Evolutionary conservation across 2,113 vertebrate species (phyloP).

Genomic region (Thryonomys swinderianus): DNA sequence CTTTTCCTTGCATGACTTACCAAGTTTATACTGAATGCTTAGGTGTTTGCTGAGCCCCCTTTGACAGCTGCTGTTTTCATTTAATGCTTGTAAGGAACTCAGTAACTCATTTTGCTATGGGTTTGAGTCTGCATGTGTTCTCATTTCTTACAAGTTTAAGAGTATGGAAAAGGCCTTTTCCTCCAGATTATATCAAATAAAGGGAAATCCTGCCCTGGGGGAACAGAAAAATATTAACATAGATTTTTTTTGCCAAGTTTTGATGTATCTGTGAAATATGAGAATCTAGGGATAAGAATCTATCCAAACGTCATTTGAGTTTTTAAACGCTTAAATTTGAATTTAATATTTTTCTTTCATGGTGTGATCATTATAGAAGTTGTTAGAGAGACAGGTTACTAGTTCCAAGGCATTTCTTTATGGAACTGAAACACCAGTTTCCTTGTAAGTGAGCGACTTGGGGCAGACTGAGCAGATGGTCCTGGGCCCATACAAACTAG

Average conservation of each 20-base stretch:
- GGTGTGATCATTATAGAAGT: not conserved
- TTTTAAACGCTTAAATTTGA: slow-evolving; percentile 15
- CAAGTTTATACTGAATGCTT: slow-evolving; percentile 30
- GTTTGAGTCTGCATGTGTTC: slow-evolving; percentile 3
- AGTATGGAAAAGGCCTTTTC: not conserved
- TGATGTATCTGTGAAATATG: not conserved
- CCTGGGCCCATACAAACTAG: not conserved
- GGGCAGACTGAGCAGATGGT: not conserved
- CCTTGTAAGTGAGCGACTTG: not conserved
- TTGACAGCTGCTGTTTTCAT: slow-evolving; percentile 59
- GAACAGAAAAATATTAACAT: not conserved
- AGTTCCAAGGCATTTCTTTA: slow-evolving; percentile 45
- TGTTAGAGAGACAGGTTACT: not conserved
- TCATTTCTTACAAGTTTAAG: slow-evolving; percentile 42
- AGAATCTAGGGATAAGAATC: not conserved
- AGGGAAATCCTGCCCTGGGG: not conserved
- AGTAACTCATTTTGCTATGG: slow-evolving; percentile 16
- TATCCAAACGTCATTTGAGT: not conserved
- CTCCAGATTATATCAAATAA: slow-evolving; percentile 24
- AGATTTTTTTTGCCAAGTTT: not conserved
- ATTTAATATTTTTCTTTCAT: slow-evolving; percentile 22
- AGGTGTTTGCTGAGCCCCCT: slow-evolving; percentile 37
- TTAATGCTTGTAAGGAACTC: slow-evolving; percentile 45
- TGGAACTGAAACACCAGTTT: not conserved
- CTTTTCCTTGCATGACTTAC: not conserved